Evolutionary conservation across 2,888 invertebrate species (phyloP), one percentile per base, ranked within the genome.

Genomic region (Eumacrocentrus americanus): DNA sequence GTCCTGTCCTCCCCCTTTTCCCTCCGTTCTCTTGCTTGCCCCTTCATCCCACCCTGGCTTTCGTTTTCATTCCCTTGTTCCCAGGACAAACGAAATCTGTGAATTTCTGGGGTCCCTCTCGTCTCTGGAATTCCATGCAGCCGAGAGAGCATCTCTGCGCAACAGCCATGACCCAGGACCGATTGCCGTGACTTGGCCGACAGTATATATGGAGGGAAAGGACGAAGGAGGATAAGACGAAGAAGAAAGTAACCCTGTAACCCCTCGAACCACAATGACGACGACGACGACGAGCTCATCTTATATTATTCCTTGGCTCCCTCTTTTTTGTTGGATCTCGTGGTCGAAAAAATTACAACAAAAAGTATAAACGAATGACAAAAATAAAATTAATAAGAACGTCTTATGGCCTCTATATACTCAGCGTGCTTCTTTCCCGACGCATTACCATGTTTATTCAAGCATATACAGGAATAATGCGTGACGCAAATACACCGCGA

Each of bases 31-130:
- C 56, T 16, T 40, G 12, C 20, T 22, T 35, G 42, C 58, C 54
- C 47, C 46, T 58, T 51, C 60, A 34, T 55, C 23, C 38, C 25
- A 11, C 25, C 44, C 29, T 34, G 58, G 59, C 47, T 64, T 58
- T 64, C 64, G 53, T 53, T 63, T 65, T 59, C 59, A 62, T 59
- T 63, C 60, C 40, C 55, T 61, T 64, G 58, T 64, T 63, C 63
- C 60, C 64, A 34, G 55, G 61, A 59, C 59, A 50, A 65, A 67
- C 67, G 65, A 72, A 70, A 71, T 72, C 72, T 69, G 68, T 70
- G 70, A 68, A 72, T 73, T 73, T 72, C 67, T 66, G 67, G 69
- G 58, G 58, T 67, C 64, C 64, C 37, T 35, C n/a, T n/a, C n/a
- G n/a, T 22, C 47, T 40, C 55, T 63, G 67, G 65, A 70, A 72